These are phyloP conservation scores for Archips xylosteana DNA, from an alignment of 2,888 invertebrate species.

Conservation along the genomic window DNA sequence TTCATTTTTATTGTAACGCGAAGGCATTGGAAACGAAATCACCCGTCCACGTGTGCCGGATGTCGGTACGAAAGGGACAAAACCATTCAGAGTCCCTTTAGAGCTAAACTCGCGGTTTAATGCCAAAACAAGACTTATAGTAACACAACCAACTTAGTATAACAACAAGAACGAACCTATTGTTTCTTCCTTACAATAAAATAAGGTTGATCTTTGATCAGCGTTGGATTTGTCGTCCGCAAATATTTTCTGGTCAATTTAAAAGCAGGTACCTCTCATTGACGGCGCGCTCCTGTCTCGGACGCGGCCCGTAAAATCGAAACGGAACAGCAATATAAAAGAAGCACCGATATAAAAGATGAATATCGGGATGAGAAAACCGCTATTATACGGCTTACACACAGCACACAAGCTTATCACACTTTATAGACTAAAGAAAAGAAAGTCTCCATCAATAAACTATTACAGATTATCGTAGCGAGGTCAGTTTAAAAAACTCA, in stretches of 20 bases:
- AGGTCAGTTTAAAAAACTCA: background rate
- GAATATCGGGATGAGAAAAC: constrained; percentile 79
- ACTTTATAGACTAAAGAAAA: background rate
- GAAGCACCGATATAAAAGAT: constrained; percentile 58
- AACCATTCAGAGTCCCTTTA: constrained; percentile 70
- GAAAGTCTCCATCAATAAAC: constrained; percentile 1
- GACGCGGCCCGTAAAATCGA: constrained; percentile 78
- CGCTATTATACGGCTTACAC: constrained; percentile 67
- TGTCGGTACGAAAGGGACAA: constrained; percentile 71
- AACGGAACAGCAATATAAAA: constrained; percentile 76
- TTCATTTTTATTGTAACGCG: constrained; percentile 64
- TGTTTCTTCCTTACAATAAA: constrained; percentile 42
- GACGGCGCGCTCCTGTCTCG: constrained; percentile 63
- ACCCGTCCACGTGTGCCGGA: constrained; percentile 78
- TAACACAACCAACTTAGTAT: constrained; percentile 51
- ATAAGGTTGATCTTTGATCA: constrained; percentile 56
- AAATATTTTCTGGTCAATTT: constrained; percentile 53
- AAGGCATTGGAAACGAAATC: constrained; percentile 56
- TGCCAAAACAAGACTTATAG: constrained; percentile 74
- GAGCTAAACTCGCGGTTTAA: constrained; percentile 70
- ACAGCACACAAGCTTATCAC: constrained; percentile 47
- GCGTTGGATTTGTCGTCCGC: constrained; percentile 45
- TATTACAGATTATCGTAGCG: background rate
- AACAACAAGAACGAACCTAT: background rate
- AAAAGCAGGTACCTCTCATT: constrained; percentile 61